Evolutionary conservation across 2,113 vertebrate genomes (phyloP), one percentile per base, ranked within the genome.

Genomic region (Saccopteryx bilineata): DNA sequence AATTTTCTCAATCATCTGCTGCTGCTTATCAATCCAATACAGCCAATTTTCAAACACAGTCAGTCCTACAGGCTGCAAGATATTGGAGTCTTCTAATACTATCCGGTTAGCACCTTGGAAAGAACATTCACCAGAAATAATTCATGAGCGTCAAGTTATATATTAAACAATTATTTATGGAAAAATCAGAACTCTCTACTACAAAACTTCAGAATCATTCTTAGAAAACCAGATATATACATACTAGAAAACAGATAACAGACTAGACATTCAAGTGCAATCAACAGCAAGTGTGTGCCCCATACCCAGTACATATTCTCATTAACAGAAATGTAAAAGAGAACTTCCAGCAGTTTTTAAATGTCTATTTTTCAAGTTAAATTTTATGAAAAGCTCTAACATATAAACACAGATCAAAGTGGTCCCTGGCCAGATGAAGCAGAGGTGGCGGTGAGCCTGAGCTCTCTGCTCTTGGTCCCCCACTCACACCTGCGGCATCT

Each of bases 1-100:
- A 5, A 99, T 99, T 97, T 99, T 99, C 52, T 99, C 99, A 68
- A 99, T 99, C 99, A 99, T 99, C 98, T 99, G 99, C 97, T 99
- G 99, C 96, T 99, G 99, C 72, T 98, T 99, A 98, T 99, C 99
- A 91, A 99, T 99, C 99, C 99, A 99, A 97, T 99, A 99, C 17
- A 99, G 98, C 98, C 99, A 99, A 93, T 99, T 99, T 84, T 99
- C 99, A 94, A 99, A 99, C 0, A 99, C 99, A 0, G 99, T 99
- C 65, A 99, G 98, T 0, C 99, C 99, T 58, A 99, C 99, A 0
- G 99, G 99, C 98, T 99, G 99, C 97, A 99, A 98, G 95, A 99
- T 99, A 96, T 99, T 99, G 17, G 99, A 99, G 97, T 99, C 99
- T 48, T 99, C 99, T 71, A 99, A 98, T 76, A 99, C 99, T 0